Percentiles rank a stretch among this genome's conserved stretches.
These are phyloP conservation scores for Macrosoma leucophasiata DNA, from an alignment of 2,888 invertebrate genomes.

Conservation along the genomic window DNA sequence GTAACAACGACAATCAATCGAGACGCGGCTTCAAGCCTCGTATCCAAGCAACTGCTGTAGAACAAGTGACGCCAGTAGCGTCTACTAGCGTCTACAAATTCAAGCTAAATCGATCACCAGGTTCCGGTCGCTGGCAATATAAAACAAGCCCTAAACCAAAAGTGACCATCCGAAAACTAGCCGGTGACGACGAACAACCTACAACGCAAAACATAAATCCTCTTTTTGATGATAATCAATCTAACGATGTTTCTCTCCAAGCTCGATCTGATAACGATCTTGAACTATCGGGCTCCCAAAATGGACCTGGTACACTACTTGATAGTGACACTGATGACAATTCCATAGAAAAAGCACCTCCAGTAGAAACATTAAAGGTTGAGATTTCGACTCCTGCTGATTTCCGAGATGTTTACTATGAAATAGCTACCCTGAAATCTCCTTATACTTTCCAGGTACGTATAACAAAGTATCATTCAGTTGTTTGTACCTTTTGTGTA, in stretches of 20 bases:
- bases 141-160: conserved; percentile 92
- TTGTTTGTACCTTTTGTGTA: too few species aligned
- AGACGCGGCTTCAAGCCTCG: conserved; percentile 83
- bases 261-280: conserved; percentile 79
- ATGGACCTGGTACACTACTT: conserved; percentile 75
- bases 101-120: conserved; percentile 87
- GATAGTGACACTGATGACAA: conserved; percentile 79
- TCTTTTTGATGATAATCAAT: conserved; percentile 57
- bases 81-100: conserved; percentile 84
- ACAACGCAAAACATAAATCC: conserved; percentile 64
- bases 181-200: conserved; percentile 70
- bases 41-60: conserved; percentile 73
- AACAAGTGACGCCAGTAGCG: conserved; percentile 62
- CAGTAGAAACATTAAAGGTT: conserved; percentile 88
- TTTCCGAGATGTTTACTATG: conserved; percentile 89
- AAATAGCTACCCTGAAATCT: conserved; percentile 92
- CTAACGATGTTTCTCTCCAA: conserved; percentile 74
- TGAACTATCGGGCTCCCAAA: conserved; percentile 83
- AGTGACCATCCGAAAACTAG: conserved; percentile 84
- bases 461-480: conserved; percentile 17
- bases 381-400: conserved; percentile 92
- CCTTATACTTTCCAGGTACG: conserved; percentile 92
- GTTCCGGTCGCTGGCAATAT: conserved; percentile 93
- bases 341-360: conserved; percentile 78
- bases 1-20: conserved; percentile 56